Evolutionary conservation across 1,140 invertebrate genomes (phyloP).

Genomic region (Drosophila cardini): DNA sequence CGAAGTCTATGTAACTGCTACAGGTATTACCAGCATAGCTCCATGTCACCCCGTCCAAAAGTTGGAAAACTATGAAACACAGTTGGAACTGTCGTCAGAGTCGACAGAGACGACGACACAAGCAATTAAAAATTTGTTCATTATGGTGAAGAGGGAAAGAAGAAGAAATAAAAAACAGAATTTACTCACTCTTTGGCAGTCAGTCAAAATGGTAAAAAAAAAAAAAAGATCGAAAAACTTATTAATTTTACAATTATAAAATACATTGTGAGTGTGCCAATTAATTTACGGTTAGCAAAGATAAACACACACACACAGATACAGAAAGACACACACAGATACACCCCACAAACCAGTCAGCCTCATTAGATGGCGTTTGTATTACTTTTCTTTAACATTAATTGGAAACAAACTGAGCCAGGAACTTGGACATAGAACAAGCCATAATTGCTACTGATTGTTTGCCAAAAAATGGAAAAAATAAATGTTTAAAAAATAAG

Average conservation of each 20-base stretch:
- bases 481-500: conserved; percentile 6
- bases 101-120: conserved; percentile 65
- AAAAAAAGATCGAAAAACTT: conserved; percentile 54
- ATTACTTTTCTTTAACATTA: conserved; percentile 61
- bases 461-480: conserved; percentile 60
- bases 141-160: conserved; percentile 13
- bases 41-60: conserved; percentile 52
- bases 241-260: conserved; percentile 81
- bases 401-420: conserved; percentile 51
- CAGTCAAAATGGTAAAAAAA: conserved; percentile 27
- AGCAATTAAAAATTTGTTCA: conserved; percentile 76
- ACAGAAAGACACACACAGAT: neutral
- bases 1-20: conserved; percentile 12
- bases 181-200: conserved; percentile 35
- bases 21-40: conserved; percentile 40
- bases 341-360: conserved; percentile 13
- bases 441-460: conserved; percentile 75
- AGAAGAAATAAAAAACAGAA: neutral
- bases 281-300: conserved; percentile 78
- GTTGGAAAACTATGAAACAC: conserved; percentile 59
- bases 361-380: conserved; percentile 72
- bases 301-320: conserved; percentile 59
- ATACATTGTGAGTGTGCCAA: conserved; percentile 77
- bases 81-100: conserved; percentile 65
- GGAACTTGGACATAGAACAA: conserved; percentile 11